A percentile compares a stretch with the other conserved stretches of the same genome.
Evolutionary conservation across 2,888 invertebrate genomes (phyloP).

Genomic region (Drosophila mulleri): DNA sequence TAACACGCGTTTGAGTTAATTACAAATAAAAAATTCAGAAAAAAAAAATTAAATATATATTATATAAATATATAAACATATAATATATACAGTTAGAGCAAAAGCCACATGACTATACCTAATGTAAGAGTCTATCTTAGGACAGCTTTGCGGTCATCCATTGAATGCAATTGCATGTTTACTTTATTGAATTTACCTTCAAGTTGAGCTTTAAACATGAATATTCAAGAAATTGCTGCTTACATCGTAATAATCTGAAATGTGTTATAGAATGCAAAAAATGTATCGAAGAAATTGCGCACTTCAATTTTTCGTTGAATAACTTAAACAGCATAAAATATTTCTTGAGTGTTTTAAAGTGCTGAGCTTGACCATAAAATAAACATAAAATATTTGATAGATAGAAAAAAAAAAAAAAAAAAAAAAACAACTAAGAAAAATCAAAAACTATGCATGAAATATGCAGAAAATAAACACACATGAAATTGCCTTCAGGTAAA

Average conservation of each 20-base stretch:
- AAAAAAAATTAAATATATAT: background rate
- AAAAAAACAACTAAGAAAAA: conserved; percentile 28
- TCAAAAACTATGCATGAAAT: conserved; percentile 14
- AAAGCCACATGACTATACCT: too few relatives aligned
- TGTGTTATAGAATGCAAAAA: background rate
- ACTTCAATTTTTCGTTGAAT: conserved; percentile 25
- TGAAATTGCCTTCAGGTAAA: conserved; percentile 51
- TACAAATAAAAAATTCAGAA: background rate
- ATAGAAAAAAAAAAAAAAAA: conserved; percentile 11
- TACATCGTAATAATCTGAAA: background rate
- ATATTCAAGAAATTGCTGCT: background rate
- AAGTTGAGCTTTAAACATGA: background rate
- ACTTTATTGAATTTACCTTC: background rate
- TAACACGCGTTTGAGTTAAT: background rate
- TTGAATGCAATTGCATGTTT: background rate
- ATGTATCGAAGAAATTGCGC: conserved; percentile 3
- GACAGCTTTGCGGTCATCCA: too few relatives aligned
- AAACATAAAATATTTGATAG: conserved; percentile 45
- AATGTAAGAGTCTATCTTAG: too few relatives aligned
- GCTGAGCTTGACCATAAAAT: conserved; percentile 37
- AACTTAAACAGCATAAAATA: conserved; percentile 38
- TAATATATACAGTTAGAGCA: background rate
- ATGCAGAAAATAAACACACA: conserved; percentile 36
- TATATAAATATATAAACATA: background rate
- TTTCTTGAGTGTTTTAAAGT: conserved; percentile 24